Conservation (phyloP, 35 echinoderm and acorn worm species). For the Strongylocentrotus purpuratus region DNA sequence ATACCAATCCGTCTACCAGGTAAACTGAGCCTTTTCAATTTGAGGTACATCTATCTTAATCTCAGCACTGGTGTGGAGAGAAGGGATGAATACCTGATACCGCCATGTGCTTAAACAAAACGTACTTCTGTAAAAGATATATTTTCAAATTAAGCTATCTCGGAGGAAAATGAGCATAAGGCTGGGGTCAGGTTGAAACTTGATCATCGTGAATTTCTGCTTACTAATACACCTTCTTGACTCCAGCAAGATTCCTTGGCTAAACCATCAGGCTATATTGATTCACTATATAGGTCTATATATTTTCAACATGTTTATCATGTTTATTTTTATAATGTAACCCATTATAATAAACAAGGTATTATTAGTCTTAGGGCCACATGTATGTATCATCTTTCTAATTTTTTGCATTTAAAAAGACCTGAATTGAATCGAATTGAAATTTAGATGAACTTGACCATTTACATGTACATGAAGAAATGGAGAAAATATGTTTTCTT, state of each 20-base stretch:
- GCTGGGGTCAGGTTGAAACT: neutral
- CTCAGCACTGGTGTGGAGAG: neutral
- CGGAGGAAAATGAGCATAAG: neutral
- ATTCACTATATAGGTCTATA: no score
- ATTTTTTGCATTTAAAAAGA: no score
- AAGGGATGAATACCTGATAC: neutral
- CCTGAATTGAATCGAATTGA: no score
- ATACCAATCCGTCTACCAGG: neutral
- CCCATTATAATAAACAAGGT: no score
- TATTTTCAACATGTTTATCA: no score
- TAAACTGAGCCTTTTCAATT: neutral
- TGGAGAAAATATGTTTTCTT: no score
- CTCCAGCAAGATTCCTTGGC: neutral
- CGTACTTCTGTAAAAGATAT: neutral
- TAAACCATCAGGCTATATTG: no score
- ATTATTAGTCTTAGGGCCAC: no score
- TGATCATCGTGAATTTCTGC: neutral
- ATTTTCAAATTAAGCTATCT: neutral
- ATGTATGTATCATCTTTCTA: no score
- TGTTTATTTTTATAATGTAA: no score
- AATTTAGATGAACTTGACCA: no score
- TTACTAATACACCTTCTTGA: neutral
- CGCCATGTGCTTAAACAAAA: neutral
- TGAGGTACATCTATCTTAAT: neutral
- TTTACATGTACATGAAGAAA: no score